Percentiles rank a stretch among this genome's conserved stretches.
phyloP scores from a whole-genome alignment of 2,888 invertebrate genomes.

The Chrysopilus asiliformis region DNA sequence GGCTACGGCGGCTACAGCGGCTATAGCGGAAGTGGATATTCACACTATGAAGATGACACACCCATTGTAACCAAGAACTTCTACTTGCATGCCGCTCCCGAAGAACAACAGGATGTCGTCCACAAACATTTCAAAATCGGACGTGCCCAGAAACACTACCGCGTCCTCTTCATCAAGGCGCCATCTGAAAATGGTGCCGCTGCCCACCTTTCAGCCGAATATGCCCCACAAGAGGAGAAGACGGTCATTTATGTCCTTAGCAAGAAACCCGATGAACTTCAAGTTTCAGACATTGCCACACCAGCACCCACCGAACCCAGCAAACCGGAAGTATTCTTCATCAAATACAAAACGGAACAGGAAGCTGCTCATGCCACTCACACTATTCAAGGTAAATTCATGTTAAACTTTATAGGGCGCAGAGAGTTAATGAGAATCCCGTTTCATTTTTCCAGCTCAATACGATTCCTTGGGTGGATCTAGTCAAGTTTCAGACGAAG shows the following conservation, averaged over 20 bases:
- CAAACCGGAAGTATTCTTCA: conserved; percentile 36
- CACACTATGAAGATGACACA: background rate
- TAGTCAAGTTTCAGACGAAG: conserved; percentile 21
- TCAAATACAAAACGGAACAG: conserved; percentile 34
- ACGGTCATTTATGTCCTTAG: conserved; percentile 34
- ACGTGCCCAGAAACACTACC: conserved; percentile 33
- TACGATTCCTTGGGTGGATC: conserved; percentile 23
- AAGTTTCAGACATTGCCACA: conserved; percentile 26
- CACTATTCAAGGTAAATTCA: conserved; percentile 29
- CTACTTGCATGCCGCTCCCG: conserved; percentile 18
- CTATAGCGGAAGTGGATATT: background rate
- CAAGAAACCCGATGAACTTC: conserved; percentile 31
- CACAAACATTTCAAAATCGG: conserved; percentile 19
- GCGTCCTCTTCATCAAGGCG: conserved; percentile 35
- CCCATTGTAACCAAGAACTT: conserved; percentile 16
- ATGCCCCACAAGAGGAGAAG: conserved; percentile 33
- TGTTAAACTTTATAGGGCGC: background rate
- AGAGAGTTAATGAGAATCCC: too few relatives aligned
- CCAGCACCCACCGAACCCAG: conserved; percentile 28
- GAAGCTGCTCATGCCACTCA: conserved; percentile 34
- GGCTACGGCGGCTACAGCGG: background rate
- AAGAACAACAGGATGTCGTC: conserved; percentile 11
- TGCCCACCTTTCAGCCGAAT: conserved; percentile 28
- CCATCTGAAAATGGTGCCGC: conserved; percentile 25
- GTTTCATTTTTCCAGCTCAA: conserved; percentile 16